Base-by-base conservation (phyloP, 2,113 vertebrate species). In the Malurus elegans region DNA sequence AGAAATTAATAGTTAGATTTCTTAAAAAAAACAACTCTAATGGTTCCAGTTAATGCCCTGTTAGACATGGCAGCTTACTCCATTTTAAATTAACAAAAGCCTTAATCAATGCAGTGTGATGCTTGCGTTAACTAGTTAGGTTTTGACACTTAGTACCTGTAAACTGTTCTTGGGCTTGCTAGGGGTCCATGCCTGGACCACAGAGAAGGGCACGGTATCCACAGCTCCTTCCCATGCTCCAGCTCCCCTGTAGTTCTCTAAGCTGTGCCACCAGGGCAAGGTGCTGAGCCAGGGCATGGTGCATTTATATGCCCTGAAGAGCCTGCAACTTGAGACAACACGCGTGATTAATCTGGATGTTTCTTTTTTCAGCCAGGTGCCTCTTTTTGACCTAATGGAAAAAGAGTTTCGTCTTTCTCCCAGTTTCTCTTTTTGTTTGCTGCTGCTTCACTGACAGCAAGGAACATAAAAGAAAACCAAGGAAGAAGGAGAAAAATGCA, bases 301-400 rank as follows among this genome's bases (percentile, higher is more conserved):
- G 61, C 23, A 8, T 65, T 88, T 72, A 3, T 50, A 12, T 70
- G 42, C 62, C 45, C 67, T 54, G 75, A 45, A 84, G 84, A 78
- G 72, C 29, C 42, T 74, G 42, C 51, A n/a, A 24, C 65, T 91
- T 78, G 42, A 86, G 76, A 18, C 76, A 76, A 60, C 31, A 57
- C 81, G 28, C 1, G 0, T 57, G 71, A 76, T 82, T 76, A 72
- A 73, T 42, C 51, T 70, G 62, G 20, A 32, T 51, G 26, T 38
- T 84, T 88, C 28, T 83, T 85, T 79, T 67, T 88, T 70, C 69
- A 91, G n/a, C 60, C 47, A 64, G 61, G 44, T 91, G 31, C 40
- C 79, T 81, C 64, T 91, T 84, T 85, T 54, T 89, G 48, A 75
- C n/a, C 8, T 3, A 62, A 71, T 36, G 48, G 76, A 82, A 92